Evolutionary conservation across 2,113 vertebrate species (phyloP).

Genomic region (Bombycilla garrulus): DNA sequence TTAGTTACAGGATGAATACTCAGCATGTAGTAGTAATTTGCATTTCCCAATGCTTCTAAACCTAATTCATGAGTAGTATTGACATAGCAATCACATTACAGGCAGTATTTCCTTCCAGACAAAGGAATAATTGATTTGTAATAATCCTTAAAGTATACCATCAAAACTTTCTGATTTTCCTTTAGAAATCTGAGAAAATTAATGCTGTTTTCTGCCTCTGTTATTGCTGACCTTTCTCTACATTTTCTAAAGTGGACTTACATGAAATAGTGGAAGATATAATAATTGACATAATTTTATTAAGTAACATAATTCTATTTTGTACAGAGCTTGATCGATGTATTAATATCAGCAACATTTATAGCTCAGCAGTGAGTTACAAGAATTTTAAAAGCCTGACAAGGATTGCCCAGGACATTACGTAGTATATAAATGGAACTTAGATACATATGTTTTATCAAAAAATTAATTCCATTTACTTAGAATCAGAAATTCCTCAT

Average conservation of each 20-base stretch:
- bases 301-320: background rate
- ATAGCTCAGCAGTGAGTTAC: background rate
- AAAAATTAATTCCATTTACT: background rate
- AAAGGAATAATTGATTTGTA: slow-evolving; percentile 16
- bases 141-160: slow-evolving; percentile 23
- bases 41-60: slow-evolving; percentile 42
- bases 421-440: background rate
- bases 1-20: slow-evolving; percentile 61
- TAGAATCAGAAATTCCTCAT: background rate
- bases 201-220: background rate
- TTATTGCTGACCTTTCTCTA: background rate
- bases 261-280: background rate
- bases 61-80: slow-evolving; percentile 47
- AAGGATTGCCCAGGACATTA: background rate
- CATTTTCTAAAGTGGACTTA: background rate
- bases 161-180: background rate
- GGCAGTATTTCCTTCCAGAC: background rate
- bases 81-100: slow-evolving; percentile 25
- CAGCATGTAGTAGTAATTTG: slow-evolving; percentile 47
- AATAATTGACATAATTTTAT: background rate
- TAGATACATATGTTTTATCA: background rate
- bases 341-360: background rate
- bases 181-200: background rate
- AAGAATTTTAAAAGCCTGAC: background rate
- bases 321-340: background rate